A percentile compares a stretch with the other conserved stretches of the same genome.
Evolutionary conservation across 2,797 vertebrate species (phyloP).

Genomic region (Taenioides sp.): DNA sequence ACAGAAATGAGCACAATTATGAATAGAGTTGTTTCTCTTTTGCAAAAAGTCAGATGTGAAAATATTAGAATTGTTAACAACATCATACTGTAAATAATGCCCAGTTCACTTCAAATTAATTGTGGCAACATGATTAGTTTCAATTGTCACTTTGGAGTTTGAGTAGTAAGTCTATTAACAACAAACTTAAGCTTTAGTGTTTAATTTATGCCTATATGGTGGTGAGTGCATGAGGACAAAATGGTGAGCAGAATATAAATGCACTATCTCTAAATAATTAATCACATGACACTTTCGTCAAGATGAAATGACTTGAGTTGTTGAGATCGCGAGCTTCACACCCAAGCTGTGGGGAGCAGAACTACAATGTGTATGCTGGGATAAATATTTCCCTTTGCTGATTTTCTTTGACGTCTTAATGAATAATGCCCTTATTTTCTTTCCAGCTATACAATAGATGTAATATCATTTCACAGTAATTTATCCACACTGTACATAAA

Average conservation of each 20-base stretch:
- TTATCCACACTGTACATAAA: conserved; percentile 24
- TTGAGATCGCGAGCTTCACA: background rate
- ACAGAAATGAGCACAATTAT: background rate
- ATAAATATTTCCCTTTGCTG: conserved; percentile 37
- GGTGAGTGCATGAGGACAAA: conserved; percentile 25
- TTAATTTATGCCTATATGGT: conserved; percentile 12
- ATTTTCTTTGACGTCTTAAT: conserved; percentile 30
- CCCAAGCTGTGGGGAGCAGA: conserved; percentile 1
- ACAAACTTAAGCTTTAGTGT: background rate
- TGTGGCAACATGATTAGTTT: background rate
- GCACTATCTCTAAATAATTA: conserved; percentile 48
- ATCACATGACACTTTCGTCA: conserved; percentile 36
- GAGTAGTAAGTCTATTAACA: background rate
- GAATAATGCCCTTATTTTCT: conserved; percentile 17
- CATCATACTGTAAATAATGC: background rate
- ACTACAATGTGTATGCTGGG: conserved; percentile 9
- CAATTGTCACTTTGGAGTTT: background rate
- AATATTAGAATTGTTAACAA: background rate
- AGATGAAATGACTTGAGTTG: conserved; percentile 26
- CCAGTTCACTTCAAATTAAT: background rate
- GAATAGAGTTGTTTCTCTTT: no score
- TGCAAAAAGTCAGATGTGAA: background rate
- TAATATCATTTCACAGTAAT: conserved; percentile 55
- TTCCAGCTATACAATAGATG: conserved; percentile 25
- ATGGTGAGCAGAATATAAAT: conserved; percentile 51